phyloP scores from a whole-genome alignment of 2,113 vertebrate genomes.

The Petromus typicus region DNA sequence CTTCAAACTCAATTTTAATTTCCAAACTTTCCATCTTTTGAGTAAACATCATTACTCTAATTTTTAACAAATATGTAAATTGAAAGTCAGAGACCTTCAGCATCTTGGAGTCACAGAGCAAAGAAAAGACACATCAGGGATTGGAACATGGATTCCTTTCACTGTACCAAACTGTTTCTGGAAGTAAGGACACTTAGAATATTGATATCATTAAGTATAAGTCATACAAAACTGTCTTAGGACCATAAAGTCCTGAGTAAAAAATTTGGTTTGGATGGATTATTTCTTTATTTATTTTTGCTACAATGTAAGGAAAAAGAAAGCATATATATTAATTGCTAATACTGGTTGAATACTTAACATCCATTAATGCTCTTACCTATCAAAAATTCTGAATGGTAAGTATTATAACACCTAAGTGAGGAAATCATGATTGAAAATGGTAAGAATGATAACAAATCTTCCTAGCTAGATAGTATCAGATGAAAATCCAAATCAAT shows the following conservation, averaged over 20 bases:
- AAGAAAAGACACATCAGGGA: not conserved
- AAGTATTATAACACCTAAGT: not conserved
- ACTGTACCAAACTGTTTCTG: not conserved
- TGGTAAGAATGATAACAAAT: not conserved
- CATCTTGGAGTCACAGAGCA: not conserved
- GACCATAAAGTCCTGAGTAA: not conserved
- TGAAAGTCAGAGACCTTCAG: not conserved
- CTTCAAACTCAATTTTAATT: not conserved
- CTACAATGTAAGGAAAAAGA: not conserved
- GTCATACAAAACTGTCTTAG: not conserved
- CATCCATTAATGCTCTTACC: not conserved
- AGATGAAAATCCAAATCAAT: not conserved
- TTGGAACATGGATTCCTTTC: not conserved
- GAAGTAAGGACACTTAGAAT: not conserved
- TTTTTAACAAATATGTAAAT: conserved; percentile 25
- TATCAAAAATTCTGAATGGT: not conserved
- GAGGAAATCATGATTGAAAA: not conserved
- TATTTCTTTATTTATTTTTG: not conserved
- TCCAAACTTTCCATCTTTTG: not conserved
- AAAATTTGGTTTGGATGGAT: not conserved
- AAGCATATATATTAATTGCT: not conserved
- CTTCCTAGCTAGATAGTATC: not conserved
- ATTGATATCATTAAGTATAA: not conserved
- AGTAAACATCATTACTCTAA: not conserved
- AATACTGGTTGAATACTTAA: not conserved